These are phyloP conservation scores for Phoxinus dragarum DNA, from an alignment of 2,797 vertebrate genomes.

Conservation along the genomic window DNA sequence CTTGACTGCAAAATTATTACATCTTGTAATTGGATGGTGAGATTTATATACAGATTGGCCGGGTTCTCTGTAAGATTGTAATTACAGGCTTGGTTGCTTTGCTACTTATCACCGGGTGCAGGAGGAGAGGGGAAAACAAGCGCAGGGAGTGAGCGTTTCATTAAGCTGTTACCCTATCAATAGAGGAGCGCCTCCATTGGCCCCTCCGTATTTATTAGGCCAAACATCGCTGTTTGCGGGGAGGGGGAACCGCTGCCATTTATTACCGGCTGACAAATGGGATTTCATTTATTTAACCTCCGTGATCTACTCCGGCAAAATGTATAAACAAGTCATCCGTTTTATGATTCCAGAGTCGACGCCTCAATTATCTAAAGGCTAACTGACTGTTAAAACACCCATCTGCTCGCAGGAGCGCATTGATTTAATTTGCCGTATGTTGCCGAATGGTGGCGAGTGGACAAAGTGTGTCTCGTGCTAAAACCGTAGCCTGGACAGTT, in stretches of 20 bases:
- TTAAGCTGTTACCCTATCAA: conserved; percentile 99
- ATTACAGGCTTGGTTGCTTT: conserved; percentile 95
- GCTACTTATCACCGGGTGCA: conserved; percentile 96
- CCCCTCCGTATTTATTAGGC: conserved; percentile 97
- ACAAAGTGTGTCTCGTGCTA: not conserved
- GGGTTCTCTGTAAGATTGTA: conserved; percentile 96
- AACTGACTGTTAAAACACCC: conserved; percentile 99
- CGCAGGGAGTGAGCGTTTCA: conserved; percentile 92
- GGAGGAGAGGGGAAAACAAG: conserved; percentile 95
- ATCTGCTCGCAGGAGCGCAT: conserved; percentile 98
- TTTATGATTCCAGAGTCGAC: conserved; percentile 98
- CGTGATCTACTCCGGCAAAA: conserved; percentile 98
- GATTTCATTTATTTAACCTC: conserved; percentile 99
- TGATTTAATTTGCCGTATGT: conserved; percentile 99
- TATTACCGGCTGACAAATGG: conserved; percentile 99
- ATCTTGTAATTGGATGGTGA: conserved; percentile 86
- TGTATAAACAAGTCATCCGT: conserved; percentile 99
- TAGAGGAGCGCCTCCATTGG: conserved; percentile 87
- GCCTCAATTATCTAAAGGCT: conserved; percentile 99
- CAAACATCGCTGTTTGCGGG: conserved; percentile 88
- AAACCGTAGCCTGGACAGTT: not conserved
- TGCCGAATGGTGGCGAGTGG: conserved; percentile 82
- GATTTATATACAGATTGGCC: conserved; percentile 87
- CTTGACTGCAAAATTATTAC: conserved; percentile 89
- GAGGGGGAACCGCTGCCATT: conserved; percentile 86